Evolutionary conservation across 2,113 vertebrate genomes (phyloP).

Genomic region (Rynchops niger): DNA sequence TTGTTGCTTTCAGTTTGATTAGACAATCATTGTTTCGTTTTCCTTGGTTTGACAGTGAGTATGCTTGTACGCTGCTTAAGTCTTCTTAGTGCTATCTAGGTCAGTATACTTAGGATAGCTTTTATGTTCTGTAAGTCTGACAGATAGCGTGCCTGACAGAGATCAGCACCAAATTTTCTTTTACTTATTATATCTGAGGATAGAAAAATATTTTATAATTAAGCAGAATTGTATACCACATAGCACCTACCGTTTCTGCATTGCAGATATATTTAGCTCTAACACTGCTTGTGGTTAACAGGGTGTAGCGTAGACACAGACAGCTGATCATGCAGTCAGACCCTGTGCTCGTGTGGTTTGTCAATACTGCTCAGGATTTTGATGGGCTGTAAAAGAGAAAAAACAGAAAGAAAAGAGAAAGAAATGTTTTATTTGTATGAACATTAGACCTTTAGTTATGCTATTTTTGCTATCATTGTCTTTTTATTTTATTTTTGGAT

Average conservation of each 20-base stretch:
- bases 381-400: conserved; percentile 55
- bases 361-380: conserved; percentile 74
- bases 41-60: conserved; percentile 61
- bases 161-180: conserved; percentile 46
- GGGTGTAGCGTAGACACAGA: conserved; percentile 78
- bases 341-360: conserved; percentile 70
- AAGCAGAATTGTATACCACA: conserved; percentile 55
- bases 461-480: conserved; percentile 15
- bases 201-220: conserved; percentile 67
- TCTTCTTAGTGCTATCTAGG: conserved; percentile 79
- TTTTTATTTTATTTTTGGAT: conserved; percentile 49
- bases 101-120: conserved; percentile 72
- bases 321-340: conserved; percentile 76
- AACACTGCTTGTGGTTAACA: conserved; percentile 79
- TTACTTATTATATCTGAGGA: conserved; percentile 55
- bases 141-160: conserved; percentile 29
- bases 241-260: conserved; percentile 73
- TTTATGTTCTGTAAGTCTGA: conserved; percentile 58
- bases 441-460: conserved; percentile 30
- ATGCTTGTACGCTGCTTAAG: conserved; percentile 59
- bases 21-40: conserved; percentile 63
- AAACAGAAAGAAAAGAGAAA: conserved; percentile 41
- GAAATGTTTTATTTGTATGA: conserved; percentile 31
- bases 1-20: conserved; percentile 69
- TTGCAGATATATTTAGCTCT: conserved; percentile 82